phyloP scores from a whole-genome alignment of 2,113 vertebrate genomes.

The Smithornis capensis region DNA sequence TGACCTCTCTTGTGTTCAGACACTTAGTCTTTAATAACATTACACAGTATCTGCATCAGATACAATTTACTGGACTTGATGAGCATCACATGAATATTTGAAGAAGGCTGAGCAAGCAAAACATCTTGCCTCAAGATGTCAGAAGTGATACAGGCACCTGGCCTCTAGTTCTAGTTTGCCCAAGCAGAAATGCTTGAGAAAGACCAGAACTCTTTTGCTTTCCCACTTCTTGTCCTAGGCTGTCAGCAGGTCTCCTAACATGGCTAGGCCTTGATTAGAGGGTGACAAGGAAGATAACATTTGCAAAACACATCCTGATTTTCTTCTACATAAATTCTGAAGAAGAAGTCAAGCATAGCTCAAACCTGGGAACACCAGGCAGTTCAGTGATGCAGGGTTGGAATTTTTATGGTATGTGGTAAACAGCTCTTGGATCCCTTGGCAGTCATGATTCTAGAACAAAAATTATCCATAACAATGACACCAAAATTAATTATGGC shows the following conservation, averaged over 20 bases:
- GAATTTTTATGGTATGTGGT: neutral
- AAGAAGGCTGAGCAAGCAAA: neutral
- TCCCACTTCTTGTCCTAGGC: neutral
- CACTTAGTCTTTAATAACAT: too few species aligned
- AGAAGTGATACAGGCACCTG: neutral
- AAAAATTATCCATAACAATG: neutral
- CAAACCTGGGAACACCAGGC: neutral
- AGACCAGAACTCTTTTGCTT: neutral
- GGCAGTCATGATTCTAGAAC: neutral
- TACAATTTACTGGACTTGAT: neutral
- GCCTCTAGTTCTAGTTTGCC: neutral
- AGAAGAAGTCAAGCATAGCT: neutral
- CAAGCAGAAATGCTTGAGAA: neutral
- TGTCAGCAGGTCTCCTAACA: neutral
- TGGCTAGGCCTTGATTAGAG: neutral
- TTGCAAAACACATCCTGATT: neutral
- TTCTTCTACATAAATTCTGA: neutral
- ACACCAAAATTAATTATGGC: neutral
- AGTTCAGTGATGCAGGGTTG: neutral
- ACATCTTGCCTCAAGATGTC: constrained; percentile 35
- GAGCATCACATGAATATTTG: neutral
- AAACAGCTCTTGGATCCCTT: neutral
- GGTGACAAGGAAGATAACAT: neutral
- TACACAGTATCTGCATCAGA: neutral
- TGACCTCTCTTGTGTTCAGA: neutral